phyloP scores from a whole-genome alignment of 2,113 vertebrate genomes.

The Stigmatopora argus region DNA sequence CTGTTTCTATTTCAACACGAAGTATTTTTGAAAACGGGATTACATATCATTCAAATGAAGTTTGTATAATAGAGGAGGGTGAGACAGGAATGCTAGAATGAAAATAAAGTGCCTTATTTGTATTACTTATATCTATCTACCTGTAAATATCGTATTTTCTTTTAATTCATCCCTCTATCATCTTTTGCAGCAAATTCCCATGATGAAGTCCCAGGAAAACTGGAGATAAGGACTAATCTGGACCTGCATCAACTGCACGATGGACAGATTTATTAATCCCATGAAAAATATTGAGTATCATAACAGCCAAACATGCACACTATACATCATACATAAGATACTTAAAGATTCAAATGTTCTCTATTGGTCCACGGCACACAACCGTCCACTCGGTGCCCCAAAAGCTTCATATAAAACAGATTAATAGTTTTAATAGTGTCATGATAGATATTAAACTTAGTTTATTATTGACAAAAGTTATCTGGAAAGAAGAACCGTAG shows the following conservation, averaged over 20 bases:
- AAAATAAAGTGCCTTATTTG: background rate
- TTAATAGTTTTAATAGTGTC: background rate
- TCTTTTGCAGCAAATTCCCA: too few species aligned
- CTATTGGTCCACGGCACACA: background rate
- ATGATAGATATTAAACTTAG: background rate
- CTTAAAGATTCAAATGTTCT: background rate
- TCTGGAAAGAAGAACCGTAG: background rate
- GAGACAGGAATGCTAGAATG: background rate
- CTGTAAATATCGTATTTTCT: too few species aligned
- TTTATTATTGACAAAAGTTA: background rate
- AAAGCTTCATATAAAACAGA: background rate
- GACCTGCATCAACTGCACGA: too few species aligned
- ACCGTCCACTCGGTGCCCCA: too few species aligned
- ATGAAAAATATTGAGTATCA: too few species aligned
- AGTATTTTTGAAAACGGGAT: slow-evolving; percentile 7
- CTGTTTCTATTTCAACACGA: background rate
- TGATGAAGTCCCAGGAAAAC: too few species aligned
- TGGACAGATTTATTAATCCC: too few species aligned
- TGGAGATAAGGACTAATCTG: too few species aligned
- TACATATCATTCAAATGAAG: background rate
- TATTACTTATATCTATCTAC: background rate
- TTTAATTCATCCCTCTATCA: too few species aligned
- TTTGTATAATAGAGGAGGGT: background rate
- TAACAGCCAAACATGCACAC: too few species aligned
- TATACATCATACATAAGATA: too few species aligned